Conservation (phyloP, 1,140 invertebrate genomes). For the Cherax quadricarinatus region DNA sequence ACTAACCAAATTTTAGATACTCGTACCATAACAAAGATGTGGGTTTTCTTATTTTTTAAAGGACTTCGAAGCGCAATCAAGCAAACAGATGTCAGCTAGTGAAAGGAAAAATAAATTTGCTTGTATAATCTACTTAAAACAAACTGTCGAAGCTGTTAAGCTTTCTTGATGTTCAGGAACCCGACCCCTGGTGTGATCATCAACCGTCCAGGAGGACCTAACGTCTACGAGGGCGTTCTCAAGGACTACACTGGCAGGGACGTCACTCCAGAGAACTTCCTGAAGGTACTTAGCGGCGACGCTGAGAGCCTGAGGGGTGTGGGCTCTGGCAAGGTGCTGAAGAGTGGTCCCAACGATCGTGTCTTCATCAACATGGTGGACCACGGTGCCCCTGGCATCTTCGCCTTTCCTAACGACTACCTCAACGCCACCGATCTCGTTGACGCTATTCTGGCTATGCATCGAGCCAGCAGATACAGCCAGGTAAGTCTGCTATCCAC, state of each 20-base stretch:
- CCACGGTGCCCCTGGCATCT: slow-evolving; percentile 81
- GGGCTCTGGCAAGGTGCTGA: slow-evolving; percentile 80
- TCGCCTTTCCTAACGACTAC: slow-evolving; percentile 80
- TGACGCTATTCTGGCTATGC: slow-evolving; percentile 78
- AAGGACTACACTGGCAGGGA: slow-evolving; percentile 81
- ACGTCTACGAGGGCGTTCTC: slow-evolving; percentile 81
- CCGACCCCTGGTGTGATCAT: slow-evolving; percentile 81
- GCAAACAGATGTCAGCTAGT: too few species aligned
- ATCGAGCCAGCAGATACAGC: slow-evolving; percentile 78
- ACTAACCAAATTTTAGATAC: too few species aligned
- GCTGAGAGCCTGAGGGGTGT: slow-evolving; percentile 75
- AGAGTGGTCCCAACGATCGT: slow-evolving; percentile 80
- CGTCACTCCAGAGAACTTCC: slow-evolving; percentile 80
- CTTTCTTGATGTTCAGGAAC: slow-evolving; percentile 76
- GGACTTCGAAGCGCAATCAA: too few species aligned
- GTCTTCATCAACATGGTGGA: slow-evolving; percentile 84
- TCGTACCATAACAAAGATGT: too few species aligned
- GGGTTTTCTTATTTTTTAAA: too few species aligned
- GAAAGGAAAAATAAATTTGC: too few species aligned
- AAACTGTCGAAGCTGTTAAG: too few species aligned
- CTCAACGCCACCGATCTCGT: slow-evolving; percentile 74
- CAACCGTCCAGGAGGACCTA: slow-evolving; percentile 80
- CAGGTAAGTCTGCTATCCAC: slow-evolving; percentile 72
- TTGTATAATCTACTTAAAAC: background rate
- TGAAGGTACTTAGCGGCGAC: slow-evolving; percentile 80